phyloP scores from a whole-genome alignment of 2,113 vertebrate species.

The Artemisiospiza belli region DNA sequence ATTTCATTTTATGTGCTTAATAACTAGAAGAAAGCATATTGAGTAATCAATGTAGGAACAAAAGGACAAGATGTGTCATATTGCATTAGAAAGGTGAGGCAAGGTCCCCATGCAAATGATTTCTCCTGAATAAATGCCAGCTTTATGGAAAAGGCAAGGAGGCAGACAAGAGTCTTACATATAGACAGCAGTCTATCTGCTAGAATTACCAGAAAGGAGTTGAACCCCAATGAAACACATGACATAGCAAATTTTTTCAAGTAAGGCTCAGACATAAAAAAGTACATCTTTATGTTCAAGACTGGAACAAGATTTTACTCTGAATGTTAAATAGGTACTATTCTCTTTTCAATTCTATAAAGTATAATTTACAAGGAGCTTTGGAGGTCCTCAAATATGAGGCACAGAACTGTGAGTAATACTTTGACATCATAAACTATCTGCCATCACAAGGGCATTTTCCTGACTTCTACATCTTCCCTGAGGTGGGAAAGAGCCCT shows the following conservation, averaged over 20 bases:
- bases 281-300: neutral
- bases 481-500: neutral
- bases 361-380: neutral
- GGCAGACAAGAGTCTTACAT: neutral
- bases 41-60: neutral
- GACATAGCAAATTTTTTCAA: neutral
- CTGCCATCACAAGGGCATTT: neutral
- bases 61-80: neutral
- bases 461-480: neutral
- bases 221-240: neutral
- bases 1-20: neutral
- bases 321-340: neutral
- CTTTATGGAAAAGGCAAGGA: neutral
- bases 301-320: neutral
- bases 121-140: neutral
- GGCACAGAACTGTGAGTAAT: neutral
- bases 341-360: neutral
- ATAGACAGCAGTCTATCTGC: neutral
- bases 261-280: neutral
- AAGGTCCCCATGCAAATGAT: neutral
- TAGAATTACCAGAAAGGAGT: neutral
- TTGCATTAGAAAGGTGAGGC: neutral
- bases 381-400: neutral
- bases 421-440: neutral
- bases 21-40: neutral